phyloP scores from a whole-genome alignment of 2,888 invertebrate genomes.

The Pristionchus mayeri region DNA sequence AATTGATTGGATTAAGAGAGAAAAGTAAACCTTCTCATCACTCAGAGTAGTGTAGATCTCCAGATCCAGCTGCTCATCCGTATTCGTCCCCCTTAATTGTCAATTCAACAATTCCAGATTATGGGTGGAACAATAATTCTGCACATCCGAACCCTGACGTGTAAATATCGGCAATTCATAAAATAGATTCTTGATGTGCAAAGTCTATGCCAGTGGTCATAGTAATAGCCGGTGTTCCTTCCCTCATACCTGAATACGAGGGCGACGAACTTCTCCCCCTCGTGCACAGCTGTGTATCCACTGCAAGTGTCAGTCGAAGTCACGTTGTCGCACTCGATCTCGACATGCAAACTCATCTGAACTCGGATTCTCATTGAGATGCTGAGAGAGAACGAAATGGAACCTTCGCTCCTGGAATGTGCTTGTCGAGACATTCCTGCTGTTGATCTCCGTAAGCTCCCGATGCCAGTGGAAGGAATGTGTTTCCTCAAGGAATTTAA shows the following conservation, averaged over 20 bases:
- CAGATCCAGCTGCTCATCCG: neutral
- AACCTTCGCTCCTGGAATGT: neutral
- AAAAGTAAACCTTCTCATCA: neutral
- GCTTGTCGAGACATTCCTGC: slow-evolving; percentile 17
- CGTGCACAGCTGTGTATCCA: neutral
- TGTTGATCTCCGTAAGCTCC: neutral
- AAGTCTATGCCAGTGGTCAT: too few species aligned
- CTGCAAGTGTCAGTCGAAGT: neutral
- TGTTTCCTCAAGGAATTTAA: neutral
- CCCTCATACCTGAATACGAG: slow-evolving; percentile 29
- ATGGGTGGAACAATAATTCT: too few species aligned
- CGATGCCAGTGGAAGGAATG: neutral
- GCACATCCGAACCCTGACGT: too few species aligned
- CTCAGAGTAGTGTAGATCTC: neutral
- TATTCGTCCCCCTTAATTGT: neutral
- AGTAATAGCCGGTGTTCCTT: too few species aligned
- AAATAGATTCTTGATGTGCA: too few species aligned
- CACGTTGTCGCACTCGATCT: neutral
- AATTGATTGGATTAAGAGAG: neutral
- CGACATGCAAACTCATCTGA: neutral
- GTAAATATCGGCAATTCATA: too few species aligned
- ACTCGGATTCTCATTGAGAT: too few species aligned
- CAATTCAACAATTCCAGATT: too few species aligned
- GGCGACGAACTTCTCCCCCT: neutral
- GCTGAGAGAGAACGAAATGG: too few species aligned